Conservation (phyloP, 2,888 invertebrate species). For the Meiosimyza platycephala region DNA sequence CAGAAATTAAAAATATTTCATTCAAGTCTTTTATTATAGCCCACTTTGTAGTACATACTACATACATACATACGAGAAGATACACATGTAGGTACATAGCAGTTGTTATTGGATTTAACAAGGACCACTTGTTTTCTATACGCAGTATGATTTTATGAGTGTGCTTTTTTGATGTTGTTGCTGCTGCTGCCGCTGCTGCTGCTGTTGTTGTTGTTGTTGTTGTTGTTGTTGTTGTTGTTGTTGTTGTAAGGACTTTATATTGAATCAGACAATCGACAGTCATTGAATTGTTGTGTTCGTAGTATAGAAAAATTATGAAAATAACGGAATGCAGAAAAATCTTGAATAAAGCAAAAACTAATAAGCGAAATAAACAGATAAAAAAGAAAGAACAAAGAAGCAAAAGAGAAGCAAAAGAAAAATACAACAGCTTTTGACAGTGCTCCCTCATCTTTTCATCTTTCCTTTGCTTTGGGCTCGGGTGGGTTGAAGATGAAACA, state of each 20-base stretch:
- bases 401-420: neutral
- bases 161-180: neutral
- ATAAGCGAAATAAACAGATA: constrained; percentile 1
- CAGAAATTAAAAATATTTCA: too few relatives aligned
- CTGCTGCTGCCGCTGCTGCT: too few relatives aligned
- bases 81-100: neutral
- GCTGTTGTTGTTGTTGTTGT: constrained; percentile 12
- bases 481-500: neutral
- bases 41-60: too few relatives aligned
- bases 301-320: neutral
- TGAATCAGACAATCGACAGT: constrained; percentile 11
- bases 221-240: constrained; percentile 11
- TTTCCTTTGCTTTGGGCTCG: neutral
- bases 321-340: neutral
- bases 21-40: too few relatives aligned
- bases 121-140: constrained; percentile 11
- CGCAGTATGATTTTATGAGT: constrained; percentile 10
- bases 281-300: neutral
- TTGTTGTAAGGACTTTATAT: constrained; percentile 9
- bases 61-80: neutral
- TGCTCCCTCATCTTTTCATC: too few relatives aligned
- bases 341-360: neutral
- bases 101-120: neutral
- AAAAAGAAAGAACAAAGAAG: neutral
- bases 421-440: too few relatives aligned